Percentiles rank a stretch among this genome's conserved stretches.
These are phyloP conservation scores for Notarius quadriscutis DNA, from an alignment of 2,113 vertebrate genomes.

Conservation along the genomic window DNA sequence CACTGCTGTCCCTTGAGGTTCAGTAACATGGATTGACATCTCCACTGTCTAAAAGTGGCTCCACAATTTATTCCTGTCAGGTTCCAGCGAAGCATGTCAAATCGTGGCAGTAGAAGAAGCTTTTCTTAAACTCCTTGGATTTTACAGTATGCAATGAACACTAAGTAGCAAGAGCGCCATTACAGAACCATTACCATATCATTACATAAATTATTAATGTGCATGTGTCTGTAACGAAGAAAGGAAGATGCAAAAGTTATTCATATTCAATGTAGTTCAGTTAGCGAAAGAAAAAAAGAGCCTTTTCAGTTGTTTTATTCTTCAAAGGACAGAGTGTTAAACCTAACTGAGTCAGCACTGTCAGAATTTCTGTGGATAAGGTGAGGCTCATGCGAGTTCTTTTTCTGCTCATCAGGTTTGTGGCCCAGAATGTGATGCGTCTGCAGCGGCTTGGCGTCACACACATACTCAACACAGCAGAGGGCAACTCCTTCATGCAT, in stretches of 20 bases:
- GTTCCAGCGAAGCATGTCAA: constrained; percentile 28
- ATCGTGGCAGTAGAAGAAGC: background rate
- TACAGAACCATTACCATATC: background rate
- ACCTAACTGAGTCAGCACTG: background rate
- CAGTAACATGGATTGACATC: constrained; percentile 49
- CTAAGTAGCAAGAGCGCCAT: background rate
- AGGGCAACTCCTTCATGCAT: constrained; percentile 98
- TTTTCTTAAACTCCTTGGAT: constrained; percentile 5
- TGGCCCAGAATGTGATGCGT: constrained; percentile 88
- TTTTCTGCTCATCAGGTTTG: constrained; percentile 74
- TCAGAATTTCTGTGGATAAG: constrained; percentile 27
- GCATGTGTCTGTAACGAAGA: constrained; percentile 10
- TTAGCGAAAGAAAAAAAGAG: background rate
- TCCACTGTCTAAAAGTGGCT: constrained; percentile 55
- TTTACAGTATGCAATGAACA: background rate
- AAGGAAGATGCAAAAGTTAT: background rate
- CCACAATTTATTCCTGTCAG: constrained; percentile 42
- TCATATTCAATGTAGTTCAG: constrained; percentile 12
- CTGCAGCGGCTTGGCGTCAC: constrained; percentile 91
- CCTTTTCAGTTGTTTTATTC: constrained; percentile 4
- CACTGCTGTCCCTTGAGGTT: constrained; percentile 44
- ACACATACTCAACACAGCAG: constrained; percentile 92
- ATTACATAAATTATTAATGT: constrained; percentile 37
- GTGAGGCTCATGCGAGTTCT: constrained; percentile 39
- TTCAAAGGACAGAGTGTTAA: background rate